phyloP scores from a whole-genome alignment of 2,888 invertebrate genomes.

The Aplocera efformata region DNA sequence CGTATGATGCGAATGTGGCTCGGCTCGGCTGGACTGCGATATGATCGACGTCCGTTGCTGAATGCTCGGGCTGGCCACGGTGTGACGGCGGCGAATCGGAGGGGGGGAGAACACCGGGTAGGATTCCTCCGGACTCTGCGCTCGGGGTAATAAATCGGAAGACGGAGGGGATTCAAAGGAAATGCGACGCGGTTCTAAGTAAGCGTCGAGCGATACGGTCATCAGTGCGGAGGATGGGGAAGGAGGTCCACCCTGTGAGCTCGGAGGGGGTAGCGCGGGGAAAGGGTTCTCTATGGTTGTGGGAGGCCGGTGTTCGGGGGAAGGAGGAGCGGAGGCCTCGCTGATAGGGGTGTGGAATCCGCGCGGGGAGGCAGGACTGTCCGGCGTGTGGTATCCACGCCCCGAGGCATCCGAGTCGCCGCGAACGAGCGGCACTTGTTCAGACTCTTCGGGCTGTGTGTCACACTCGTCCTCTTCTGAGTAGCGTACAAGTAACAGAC shows the following conservation, averaged over 20 bases:
- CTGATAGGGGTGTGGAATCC: constrained; percentile 90
- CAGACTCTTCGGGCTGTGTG: constrained; percentile 56
- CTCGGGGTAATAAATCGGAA: constrained; percentile 84
- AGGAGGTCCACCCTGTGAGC: constrained; percentile 75
- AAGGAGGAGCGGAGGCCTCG: constrained; percentile 72
- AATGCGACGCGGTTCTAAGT: constrained; percentile 90
- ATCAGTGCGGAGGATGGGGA: constrained; percentile 92
- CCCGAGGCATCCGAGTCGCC: constrained; percentile 80
- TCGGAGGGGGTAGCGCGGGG: constrained; percentile 51
- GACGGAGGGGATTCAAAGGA: constrained; percentile 89
- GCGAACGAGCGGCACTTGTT: constrained; percentile 65
- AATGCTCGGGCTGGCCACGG: constrained; percentile 66
- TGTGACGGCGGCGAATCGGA: constrained; percentile 86
- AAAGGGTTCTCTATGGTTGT: constrained; percentile 82
- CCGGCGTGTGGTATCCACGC: constrained; percentile 78
- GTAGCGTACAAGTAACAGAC: constrained; percentile 27
- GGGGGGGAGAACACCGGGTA: constrained; percentile 93
- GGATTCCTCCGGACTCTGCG: constrained; percentile 88
- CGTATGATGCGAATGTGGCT: constrained; percentile 91
- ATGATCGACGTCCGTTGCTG: constrained; percentile 87
- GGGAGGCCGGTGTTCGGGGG: constrained; percentile 70
- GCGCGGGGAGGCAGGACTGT: constrained; percentile 67
- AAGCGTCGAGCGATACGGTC: constrained; percentile 92
- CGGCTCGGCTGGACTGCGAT: constrained; percentile 87
- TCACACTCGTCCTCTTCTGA: constrained; percentile 60